Evolutionary conservation across 2,888 invertebrate species (phyloP).

Genomic region (Cantharis lateralis): DNA sequence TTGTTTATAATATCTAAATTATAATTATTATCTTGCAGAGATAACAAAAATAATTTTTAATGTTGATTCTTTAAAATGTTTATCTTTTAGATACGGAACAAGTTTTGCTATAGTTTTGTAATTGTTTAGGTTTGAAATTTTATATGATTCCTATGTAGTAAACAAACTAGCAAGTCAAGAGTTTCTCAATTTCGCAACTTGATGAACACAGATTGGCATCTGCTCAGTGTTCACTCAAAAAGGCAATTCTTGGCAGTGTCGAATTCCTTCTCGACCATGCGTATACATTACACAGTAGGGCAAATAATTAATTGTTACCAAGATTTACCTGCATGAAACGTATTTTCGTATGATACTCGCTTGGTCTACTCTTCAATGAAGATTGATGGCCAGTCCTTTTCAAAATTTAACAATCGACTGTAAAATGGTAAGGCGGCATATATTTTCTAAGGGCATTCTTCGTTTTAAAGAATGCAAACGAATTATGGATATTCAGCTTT

Average conservation of each 20-base stretch:
- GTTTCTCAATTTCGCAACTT: neutral
- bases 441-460: constrained; percentile 3
- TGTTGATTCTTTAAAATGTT: too few relatives aligned
- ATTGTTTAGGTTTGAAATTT: too few relatives aligned
- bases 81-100: too few relatives aligned
- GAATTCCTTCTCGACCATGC: constrained; percentile 23
- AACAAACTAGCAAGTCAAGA: constrained; percentile 8
- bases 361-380: neutral
- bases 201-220: constrained; percentile 11
- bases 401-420: constrained; percentile 20
- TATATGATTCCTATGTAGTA: neutral
- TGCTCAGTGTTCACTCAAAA: constrained; percentile 11
- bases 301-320: neutral
- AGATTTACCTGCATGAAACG: neutral
- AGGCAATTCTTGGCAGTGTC: constrained; percentile 22
- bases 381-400: constrained; percentile 21
- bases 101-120: too few relatives aligned
- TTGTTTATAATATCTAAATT: too few relatives aligned
- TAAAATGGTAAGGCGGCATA: constrained; percentile 25
- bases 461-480: neutral
- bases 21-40: too few relatives aligned
- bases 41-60: neutral
- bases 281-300: constrained; percentile 10
- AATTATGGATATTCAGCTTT: constrained; percentile 3
- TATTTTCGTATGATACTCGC: neutral